Conservation (phyloP, 2,113 vertebrate genomes). For the Thymallus thymallus region DNA sequence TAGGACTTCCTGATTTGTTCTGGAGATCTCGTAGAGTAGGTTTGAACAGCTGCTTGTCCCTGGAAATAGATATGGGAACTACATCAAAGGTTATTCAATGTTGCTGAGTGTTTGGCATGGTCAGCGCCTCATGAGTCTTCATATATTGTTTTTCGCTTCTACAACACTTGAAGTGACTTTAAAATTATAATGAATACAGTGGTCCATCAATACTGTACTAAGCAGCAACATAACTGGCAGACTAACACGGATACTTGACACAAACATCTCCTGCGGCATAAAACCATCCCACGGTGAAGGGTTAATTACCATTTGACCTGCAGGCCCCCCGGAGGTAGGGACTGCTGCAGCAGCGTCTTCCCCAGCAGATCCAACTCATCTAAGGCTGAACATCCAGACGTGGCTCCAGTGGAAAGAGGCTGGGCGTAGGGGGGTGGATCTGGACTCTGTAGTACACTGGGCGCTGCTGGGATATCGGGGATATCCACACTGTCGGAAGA, state of each 20-base stretch:
- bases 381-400: conserved; percentile 76
- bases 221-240: neutral
- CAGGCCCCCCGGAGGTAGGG: conserved; percentile 87
- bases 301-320: conserved; percentile 91
- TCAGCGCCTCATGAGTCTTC: too few species aligned
- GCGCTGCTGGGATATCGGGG: conserved; percentile 55
- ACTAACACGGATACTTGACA: too few species aligned
- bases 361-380: conserved; percentile 93
- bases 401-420: conserved; percentile 44
- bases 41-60: conserved; percentile 88
- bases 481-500: conserved; percentile 83
- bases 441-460: conserved; percentile 70
- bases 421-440: conserved; percentile 50
- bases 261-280: neutral
- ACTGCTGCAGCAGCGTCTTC: conserved; percentile 92
- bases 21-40: conserved; percentile 93
- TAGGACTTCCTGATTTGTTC: conserved; percentile 71
- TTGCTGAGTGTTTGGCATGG: neutral
- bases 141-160: too few species aligned
- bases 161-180: too few species aligned
- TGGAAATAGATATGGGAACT: conserved; percentile 42
- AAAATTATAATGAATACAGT: neutral
- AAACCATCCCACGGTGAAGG: neutral
- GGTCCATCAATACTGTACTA: neutral
- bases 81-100: too few species aligned